phyloP scores from a whole-genome alignment of 2,113 vertebrate genomes.

The human region DNA sequence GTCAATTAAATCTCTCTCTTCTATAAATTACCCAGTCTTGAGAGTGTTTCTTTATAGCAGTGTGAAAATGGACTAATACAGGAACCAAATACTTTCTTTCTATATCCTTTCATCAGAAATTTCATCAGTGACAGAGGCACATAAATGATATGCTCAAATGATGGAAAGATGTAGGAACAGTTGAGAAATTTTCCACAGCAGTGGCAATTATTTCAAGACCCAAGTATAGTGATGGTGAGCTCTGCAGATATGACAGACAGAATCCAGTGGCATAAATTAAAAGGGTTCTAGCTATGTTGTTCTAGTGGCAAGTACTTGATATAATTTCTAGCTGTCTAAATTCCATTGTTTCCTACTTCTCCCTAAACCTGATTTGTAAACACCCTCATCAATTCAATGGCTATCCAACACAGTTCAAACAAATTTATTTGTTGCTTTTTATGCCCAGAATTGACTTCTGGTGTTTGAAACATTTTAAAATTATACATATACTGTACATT shows the following conservation, averaged over 20 bases:
- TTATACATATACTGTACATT: too few species aligned
- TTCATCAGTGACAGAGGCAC: fast-evolving
- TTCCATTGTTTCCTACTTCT: neutral
- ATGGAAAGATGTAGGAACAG: neutral
- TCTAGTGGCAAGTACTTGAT: fast-evolving
- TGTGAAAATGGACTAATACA: too few species aligned
- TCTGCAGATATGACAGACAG: neutral
- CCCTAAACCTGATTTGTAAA: neutral
- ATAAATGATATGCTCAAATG: neutral
- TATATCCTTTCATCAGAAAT: neutral
- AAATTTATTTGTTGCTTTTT: neutral
- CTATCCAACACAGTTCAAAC: neutral
- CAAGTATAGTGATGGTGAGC: fast-evolving
- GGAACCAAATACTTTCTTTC: neutral
- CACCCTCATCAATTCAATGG: neutral
- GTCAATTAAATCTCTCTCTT: too few species aligned
- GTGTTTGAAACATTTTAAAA: neutral
- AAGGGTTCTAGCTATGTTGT: neutral
- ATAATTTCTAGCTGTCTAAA: neutral
- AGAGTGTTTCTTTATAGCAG: too few species aligned
- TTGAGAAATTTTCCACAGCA: neutral
- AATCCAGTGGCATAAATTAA: neutral
- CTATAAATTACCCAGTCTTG: too few species aligned
- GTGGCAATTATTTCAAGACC: neutral
- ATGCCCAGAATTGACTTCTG: neutral